phyloP scores from a whole-genome alignment of 1,140 invertebrate species.

The Heliconius hewitsoni region DNA sequence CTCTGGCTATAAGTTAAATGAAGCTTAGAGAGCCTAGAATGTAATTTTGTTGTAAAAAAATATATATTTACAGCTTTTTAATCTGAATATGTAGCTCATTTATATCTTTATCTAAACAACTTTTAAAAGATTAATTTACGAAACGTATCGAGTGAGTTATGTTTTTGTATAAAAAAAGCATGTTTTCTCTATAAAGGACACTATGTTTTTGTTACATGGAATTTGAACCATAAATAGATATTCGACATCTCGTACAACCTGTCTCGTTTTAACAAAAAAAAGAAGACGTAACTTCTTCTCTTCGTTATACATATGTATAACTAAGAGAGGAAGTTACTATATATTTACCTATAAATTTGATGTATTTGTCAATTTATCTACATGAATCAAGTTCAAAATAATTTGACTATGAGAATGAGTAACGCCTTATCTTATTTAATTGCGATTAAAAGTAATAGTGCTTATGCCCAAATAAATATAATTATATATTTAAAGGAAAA shows the following conservation, averaged over 20 bases:
- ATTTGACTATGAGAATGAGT: neutral
- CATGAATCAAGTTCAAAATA: neutral
- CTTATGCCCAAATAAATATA: neutral
- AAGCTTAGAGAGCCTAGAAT: no score
- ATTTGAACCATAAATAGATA: neutral
- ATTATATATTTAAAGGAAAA: neutral
- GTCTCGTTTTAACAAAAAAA: neutral
- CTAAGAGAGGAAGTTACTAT: no score
- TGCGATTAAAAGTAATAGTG: neutral
- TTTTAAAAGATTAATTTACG: no score
- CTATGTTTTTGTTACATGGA: neutral
- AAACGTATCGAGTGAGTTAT: no score
- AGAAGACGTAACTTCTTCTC: neutral
- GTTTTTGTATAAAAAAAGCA: neutral
- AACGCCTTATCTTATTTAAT: constrained; percentile 4
- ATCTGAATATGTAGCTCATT: no score
- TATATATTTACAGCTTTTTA: no score
- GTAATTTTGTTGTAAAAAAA: no score
- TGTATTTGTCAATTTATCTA: no score
- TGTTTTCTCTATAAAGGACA: neutral
- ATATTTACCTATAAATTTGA: neutral
- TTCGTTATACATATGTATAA: neutral
- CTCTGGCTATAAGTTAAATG: no score
- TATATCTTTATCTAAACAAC: no score
- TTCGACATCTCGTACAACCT: neutral